Conservation (phyloP, 1,140 invertebrate genomes). For the Telenomus remus region DNA sequence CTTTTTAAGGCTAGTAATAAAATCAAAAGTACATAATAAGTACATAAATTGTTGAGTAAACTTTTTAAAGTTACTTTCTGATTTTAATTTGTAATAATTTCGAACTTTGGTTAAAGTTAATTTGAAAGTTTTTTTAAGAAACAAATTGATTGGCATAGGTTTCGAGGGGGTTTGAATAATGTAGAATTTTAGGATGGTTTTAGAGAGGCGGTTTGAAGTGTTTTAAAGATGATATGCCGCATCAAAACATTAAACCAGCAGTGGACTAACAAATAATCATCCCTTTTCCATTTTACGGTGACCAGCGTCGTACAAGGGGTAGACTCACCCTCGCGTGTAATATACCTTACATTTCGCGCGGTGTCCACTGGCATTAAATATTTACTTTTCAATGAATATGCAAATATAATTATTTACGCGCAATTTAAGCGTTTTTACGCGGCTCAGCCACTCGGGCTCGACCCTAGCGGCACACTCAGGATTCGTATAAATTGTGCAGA, state of each 20-base stretch:
- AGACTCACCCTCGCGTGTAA: conserved; percentile 54
- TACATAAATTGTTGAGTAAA: too few species aligned
- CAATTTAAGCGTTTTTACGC: conserved; percentile 75
- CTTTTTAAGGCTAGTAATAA: too few species aligned
- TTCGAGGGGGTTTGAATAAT: too few species aligned
- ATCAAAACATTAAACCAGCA: conserved; percentile 57
- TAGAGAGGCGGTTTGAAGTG: background rate
- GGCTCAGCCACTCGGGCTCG: conserved; percentile 40
- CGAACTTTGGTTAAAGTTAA: too few species aligned
- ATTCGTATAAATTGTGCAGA: conserved; percentile 51
- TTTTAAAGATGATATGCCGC: conserved; percentile 23
- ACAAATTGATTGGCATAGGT: too few species aligned
- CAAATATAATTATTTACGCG: conserved; percentile 76
- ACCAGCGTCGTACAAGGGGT: conserved; percentile 59
- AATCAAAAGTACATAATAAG: too few species aligned
- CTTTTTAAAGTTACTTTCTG: too few species aligned
- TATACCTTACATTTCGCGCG: conserved; percentile 70
- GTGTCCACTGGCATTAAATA: conserved; percentile 71
- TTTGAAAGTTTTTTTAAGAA: too few species aligned
- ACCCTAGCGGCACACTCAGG: conserved; percentile 51
- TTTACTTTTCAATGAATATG: conserved; percentile 77
- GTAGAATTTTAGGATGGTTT: too few species aligned
- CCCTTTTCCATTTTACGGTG: conserved; percentile 64
- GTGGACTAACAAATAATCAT: conserved; percentile 55
- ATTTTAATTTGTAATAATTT: too few species aligned